Evolutionary conservation across 1,140 invertebrate species (phyloP), one percentile per base, ranked within the genome.

Genomic region (Hesperophylax magnus): DNA sequence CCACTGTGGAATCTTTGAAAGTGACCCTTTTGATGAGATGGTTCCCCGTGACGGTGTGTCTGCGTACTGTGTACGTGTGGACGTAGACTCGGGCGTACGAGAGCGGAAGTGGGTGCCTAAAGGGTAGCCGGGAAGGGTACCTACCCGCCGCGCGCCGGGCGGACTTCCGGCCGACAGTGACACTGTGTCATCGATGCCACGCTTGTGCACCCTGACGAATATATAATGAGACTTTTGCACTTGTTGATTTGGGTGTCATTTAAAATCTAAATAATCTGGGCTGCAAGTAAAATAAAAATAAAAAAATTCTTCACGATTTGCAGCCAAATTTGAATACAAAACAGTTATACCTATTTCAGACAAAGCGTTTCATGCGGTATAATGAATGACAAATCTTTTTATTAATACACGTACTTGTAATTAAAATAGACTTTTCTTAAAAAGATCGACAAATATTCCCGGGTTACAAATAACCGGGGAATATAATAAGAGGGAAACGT

Each of bases 131-230:
- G 20, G 3, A 31, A 17, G 15, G 39, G 67, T 71, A 71, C n/a
- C n/a, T 71, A 53, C 65, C 4, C 6, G 6, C 31, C 15, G 3
- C 24, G 9, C 61, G 67, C 18, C 67, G 67, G 47, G 67, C 67
- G 67, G 67, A 71, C 67, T 71, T 71, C 67, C 67, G 67, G 67
- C 39, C 18, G 67, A 20, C 67, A 20, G 39, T 47, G 34, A 71
- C 67, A 71, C 34, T 71, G 67, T 71, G 67, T 71, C 67, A 71
- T 71, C 67, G n/a, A 39, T 53, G 67, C 14, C 39, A 52, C 24
- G 61, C 27, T 65, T 15, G 22, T 65, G 63, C n/a, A 11, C 22
- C 27, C 17, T 65, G 63, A 31, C 11, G 56, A 58, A 58, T 58
- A 2, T 18, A n/a, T 22, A 58, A 58, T 18, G 56, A 58, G n/a